A percentile compares a stretch with the other conserved stretches of the same genome.
These are phyloP conservation scores for Planiliza haematocheilus DNA, from an alignment of 2,113 vertebrate genomes.

Conservation along the genomic window DNA sequence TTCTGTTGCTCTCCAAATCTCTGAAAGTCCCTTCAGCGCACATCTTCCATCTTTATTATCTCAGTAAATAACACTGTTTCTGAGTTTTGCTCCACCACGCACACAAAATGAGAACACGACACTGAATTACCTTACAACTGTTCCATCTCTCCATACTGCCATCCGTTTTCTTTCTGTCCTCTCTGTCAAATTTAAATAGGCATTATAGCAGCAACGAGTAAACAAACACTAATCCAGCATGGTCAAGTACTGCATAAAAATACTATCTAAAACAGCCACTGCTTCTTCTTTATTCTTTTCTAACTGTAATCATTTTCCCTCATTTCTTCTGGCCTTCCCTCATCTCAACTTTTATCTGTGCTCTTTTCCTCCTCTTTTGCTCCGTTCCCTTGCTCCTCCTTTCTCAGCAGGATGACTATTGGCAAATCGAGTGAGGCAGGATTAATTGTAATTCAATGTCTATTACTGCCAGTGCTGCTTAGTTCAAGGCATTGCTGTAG, in stretches of 20 bases:
- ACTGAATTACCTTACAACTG: constrained; percentile 5
- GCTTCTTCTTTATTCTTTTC: not conserved
- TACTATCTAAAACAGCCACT: not conserved
- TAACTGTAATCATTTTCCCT: not conserved
- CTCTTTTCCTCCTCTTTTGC: constrained; percentile 7
- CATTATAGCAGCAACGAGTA: not conserved
- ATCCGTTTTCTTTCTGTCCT: not conserved
- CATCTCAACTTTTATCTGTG: constrained; percentile 15
- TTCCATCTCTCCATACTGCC: not conserved
- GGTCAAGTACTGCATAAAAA: constrained; percentile 9
- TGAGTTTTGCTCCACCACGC: constrained; percentile 21
- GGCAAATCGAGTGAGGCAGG: constrained; percentile 76
- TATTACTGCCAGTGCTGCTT: constrained; percentile 72
- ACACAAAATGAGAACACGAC: constrained; percentile 18
- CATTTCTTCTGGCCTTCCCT: not conserved
- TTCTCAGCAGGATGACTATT: constrained; percentile 68
- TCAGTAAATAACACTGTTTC: constrained; percentile 13
- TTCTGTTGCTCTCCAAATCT: constrained; percentile 13
- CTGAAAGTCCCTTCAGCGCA: constrained; percentile 15
- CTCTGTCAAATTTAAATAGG: constrained; percentile 5
- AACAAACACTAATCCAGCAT: constrained; percentile 26
- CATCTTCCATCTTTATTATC: constrained; percentile 24
- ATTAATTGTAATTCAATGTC: constrained; percentile 81
- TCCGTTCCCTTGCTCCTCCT: constrained; percentile 10
- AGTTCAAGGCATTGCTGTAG: constrained; percentile 41